These are phyloP conservation scores for Anguilla anguilla DNA, from an alignment of 2,797 vertebrate genomes.

Conservation along the genomic window DNA sequence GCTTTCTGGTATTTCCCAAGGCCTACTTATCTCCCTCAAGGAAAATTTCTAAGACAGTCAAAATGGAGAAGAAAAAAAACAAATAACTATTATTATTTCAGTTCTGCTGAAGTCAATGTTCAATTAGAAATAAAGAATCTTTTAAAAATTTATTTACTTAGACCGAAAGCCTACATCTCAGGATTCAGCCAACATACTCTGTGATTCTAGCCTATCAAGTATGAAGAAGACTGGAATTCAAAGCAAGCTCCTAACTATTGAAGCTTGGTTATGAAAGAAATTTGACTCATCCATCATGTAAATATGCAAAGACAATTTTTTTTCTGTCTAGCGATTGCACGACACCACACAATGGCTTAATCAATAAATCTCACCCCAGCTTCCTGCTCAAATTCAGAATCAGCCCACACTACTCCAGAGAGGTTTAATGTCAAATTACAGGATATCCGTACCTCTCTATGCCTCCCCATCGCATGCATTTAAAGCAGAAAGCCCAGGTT, in stretches of 20 bases:
- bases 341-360: not conserved
- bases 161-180: not conserved
- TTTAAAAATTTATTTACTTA: not conserved
- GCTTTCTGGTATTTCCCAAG: not conserved
- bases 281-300: conserved; percentile 9
- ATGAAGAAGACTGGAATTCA: not conserved
- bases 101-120: not conserved
- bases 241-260: not conserved
- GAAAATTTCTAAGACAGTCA: not conserved
- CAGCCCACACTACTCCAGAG: not conserved
- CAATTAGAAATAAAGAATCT: not conserved
- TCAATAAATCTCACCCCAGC: not conserved
- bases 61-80: not conserved
- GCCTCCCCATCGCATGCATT: not conserved
- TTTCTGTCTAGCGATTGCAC: not conserved
- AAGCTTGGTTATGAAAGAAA: not conserved
- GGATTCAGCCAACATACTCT: not conserved
- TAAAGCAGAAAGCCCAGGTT: not conserved
- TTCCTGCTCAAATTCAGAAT: not conserved
- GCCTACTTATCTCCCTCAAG: not conserved
- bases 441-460: not conserved
- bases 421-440: conserved; percentile 6
- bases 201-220: not conserved
- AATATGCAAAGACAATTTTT: not conserved
- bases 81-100: not conserved